These are phyloP conservation scores for Empidonax alnorum DNA, from an alignment of 2,113 vertebrate species.

Conservation along the genomic window DNA sequence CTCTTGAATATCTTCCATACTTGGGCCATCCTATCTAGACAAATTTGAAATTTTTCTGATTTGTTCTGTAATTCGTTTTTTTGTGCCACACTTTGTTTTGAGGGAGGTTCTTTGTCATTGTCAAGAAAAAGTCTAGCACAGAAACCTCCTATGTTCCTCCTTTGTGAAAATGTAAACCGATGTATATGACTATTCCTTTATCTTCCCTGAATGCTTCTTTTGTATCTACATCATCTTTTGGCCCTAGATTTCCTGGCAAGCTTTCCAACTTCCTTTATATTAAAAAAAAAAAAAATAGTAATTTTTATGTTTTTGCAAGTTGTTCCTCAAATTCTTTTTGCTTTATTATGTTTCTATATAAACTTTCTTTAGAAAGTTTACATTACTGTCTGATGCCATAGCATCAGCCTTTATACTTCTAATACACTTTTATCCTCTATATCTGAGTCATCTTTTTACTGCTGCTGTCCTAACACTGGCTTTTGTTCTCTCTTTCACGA, in stretches of 20 bases:
- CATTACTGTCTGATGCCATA: not conserved
- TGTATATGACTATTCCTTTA: not conserved
- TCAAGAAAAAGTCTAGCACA: not conserved
- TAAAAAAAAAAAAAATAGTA: not conserved
- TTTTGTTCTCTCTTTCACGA: not conserved
- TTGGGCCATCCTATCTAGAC: slow-evolving; percentile 1
- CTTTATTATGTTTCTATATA: not conserved
- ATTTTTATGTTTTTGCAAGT: not conserved
- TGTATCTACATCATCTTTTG: not conserved
- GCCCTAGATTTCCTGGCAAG: not conserved
- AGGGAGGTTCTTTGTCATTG: not conserved
- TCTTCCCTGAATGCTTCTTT: not conserved
- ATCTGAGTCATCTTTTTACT: not conserved
- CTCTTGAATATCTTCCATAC: not conserved
- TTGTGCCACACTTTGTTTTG: not conserved
- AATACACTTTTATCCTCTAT: not conserved
- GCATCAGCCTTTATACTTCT: not conserved
- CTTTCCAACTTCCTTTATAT: not conserved
- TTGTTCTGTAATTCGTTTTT: not conserved
- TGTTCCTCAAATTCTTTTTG: not conserved
- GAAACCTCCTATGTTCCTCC: not conserved
- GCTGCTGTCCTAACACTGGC: not conserved
- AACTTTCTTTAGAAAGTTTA: not conserved
- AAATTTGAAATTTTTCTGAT: not conserved
- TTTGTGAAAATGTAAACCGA: not conserved